Conservation (phyloP, 2,113 vertebrate species). For the Phoxinus phoxinus region DNA sequence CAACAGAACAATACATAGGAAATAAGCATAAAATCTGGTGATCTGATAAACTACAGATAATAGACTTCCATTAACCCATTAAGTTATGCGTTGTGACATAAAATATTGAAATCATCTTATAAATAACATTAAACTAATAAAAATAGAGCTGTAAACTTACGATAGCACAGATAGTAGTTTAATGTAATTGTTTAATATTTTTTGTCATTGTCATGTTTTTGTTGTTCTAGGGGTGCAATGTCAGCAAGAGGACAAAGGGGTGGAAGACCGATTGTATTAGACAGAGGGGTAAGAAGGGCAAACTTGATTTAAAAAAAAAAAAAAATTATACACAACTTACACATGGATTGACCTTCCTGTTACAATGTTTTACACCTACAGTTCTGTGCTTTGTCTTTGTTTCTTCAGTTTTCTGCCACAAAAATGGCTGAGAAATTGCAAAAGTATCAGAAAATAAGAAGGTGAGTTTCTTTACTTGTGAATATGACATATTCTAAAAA, state of each 20-base stretch:
- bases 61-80: background rate
- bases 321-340: background rate
- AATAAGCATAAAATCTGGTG: background rate
- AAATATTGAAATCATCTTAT: background rate
- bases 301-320: background rate
- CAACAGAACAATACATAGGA: background rate
- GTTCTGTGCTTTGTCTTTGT: background rate
- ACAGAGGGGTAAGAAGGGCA: constrained; percentile 60
- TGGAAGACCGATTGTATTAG: constrained; percentile 56
- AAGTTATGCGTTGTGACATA: background rate
- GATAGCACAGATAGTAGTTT: background rate
- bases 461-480: constrained; percentile 47
- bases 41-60: background rate
- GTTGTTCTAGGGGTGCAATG: constrained; percentile 57
- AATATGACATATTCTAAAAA: background rate
- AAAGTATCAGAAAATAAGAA: constrained; percentile 57
- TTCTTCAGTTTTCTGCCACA: constrained; percentile 44
- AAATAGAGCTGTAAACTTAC: background rate
- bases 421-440: constrained; percentile 49
- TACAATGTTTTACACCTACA: background rate
- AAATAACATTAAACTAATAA: background rate
- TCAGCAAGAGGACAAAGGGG: constrained; percentile 55
- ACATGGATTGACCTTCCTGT: background rate
- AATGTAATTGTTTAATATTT: background rate
- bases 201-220: background rate